Evolutionary conservation across 2,113 vertebrate species (phyloP).

Genomic region (Calidris pugnax): DNA sequence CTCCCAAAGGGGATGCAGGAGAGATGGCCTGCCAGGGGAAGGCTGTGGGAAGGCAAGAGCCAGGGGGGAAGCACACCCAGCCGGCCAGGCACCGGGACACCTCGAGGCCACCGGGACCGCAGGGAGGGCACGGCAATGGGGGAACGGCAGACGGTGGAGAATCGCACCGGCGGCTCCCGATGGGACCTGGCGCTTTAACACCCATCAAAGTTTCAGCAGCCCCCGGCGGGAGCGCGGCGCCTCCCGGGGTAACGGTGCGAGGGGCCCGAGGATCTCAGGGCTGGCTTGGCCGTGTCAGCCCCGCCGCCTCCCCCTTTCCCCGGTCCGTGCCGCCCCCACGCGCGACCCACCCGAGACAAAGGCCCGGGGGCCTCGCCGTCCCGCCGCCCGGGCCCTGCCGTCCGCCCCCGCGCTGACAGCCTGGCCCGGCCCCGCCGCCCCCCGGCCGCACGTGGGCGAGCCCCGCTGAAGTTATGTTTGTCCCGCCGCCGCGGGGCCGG

Average conservation of each 20-base stretch:
- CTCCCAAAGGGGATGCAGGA: background rate
- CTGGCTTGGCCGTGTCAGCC: background rate
- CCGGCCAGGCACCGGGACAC: background rate
- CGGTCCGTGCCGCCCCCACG: background rate
- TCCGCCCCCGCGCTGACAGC: background rate
- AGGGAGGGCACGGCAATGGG: background rate
- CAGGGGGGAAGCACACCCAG: accelerated
- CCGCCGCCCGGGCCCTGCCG: background rate
- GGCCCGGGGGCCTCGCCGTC: background rate
- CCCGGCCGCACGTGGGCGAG: background rate
- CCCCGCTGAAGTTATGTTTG: background rate
- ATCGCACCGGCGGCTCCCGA: background rate
- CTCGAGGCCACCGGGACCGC: background rate
- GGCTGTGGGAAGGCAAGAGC: background rate
- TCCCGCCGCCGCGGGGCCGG: background rate
- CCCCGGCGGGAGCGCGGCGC: accelerated
- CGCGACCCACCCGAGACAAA: slow-evolving; percentile 1
- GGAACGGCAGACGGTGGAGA: background rate
- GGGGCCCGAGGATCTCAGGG: background rate
- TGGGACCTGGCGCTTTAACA: background rate
- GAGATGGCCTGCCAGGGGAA: background rate
- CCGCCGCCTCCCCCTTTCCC: background rate
- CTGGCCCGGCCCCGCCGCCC: background rate
- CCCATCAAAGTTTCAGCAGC: background rate
- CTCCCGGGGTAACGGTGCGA: background rate